Evolutionary conservation across 2,888 invertebrate genomes (phyloP).

Genomic region (Micoletzkya japonica): DNA sequence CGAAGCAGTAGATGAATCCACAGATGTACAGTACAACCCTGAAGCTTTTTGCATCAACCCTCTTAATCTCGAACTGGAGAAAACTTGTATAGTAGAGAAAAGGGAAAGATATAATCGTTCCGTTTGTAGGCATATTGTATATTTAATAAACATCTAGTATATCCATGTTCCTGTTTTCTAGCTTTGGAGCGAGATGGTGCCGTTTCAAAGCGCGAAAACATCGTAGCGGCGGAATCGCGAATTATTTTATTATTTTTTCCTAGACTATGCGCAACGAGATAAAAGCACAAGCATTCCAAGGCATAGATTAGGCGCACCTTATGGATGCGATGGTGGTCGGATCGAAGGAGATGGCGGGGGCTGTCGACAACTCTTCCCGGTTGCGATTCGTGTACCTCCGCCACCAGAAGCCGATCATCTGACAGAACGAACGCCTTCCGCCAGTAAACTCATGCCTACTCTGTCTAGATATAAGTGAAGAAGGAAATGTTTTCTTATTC

Average conservation of each 20-base stretch:
- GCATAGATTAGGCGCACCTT: background rate
- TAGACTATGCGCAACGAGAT: too few species aligned
- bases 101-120: too few species aligned
- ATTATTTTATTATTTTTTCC: too few species aligned
- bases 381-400: conserved; percentile 1
- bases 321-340: background rate
- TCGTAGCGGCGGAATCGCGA: too few species aligned
- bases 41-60: background rate
- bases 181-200: too few species aligned
- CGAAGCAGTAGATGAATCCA: background rate
- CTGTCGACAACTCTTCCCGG: background rate
- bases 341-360: background rate
- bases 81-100: too few species aligned
- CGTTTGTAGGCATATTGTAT: too few species aligned
- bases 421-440: background rate
- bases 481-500: background rate
- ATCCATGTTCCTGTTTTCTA: too few species aligned
- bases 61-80: background rate
- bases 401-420: conserved; percentile 12
- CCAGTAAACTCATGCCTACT: background rate
- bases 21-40: conserved; percentile 8
- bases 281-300: background rate
- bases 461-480: background rate
- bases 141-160: background rate
- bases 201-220: too few species aligned